Base-by-base conservation (phyloP, 1,140 invertebrate genomes). In the Drosophila busckii region DNA sequence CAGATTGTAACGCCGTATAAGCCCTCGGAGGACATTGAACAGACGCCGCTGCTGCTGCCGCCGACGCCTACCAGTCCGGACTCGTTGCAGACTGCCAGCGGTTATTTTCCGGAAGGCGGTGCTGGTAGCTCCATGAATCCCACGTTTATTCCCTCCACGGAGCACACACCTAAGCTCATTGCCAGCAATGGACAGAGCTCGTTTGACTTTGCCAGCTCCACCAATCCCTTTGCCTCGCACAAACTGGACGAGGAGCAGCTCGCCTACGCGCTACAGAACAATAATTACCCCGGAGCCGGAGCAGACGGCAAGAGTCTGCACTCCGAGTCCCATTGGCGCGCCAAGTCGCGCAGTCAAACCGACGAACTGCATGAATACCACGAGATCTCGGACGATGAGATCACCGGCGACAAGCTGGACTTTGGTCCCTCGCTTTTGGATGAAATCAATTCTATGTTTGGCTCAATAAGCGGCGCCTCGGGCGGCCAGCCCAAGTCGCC, bases 391-490 rank as follows among this genome's bases (percentile, higher is more conserved):
- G 95, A 97, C 83, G 95, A 96, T 62, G 95, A 96, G 68, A 93
- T 89, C 26, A 86, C 88, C 63, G 87, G 61, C 4, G 76, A 86
- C 61, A 92, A 91, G 87, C 92, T 93, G 34, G 97, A 98, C 88
- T 94, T 98, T 78, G 96, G 96, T 7, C 94, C 96, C 4, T 98
- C 96, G 58, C 89, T 99, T 22, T 89, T 98, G 75, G 97, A 97
- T 82, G 97, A 98, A 89, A 97, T 98, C 91, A 96, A 98, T 84
- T 94, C 96, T 46, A 95, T 98, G 88, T 95, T 98, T 70, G 93
- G 93, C 68, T 94, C 93, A 9, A 87, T 95, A 38, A 84, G 76
- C 10, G 84, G 70, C 1, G 52, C 64, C 2, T 70, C 65, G 1
- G 60, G 60, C 0, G 66, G 58, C 23, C 67, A 69, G 3, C 70